A percentile compares a stretch with the other conserved stretches of the same genome.
phyloP scores from a whole-genome alignment of 92 coral and sea anemone genomes.

The Micromussa lordhowensis region DNA sequence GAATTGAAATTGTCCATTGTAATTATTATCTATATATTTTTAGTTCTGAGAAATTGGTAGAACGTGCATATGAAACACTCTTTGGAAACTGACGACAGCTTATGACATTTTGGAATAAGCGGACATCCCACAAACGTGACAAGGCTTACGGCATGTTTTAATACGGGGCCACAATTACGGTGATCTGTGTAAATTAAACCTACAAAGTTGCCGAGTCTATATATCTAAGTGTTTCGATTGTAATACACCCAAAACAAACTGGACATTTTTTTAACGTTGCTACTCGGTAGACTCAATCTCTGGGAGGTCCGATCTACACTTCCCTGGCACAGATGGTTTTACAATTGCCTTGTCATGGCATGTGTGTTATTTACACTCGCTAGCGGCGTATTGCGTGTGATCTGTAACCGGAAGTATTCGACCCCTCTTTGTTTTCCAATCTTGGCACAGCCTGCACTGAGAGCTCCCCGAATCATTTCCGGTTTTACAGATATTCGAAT shows the following conservation, averaged over 20 bases:
- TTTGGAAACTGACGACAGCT: neutral
- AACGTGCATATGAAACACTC: neutral
- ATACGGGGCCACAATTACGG: neutral
- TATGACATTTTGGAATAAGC: neutral
- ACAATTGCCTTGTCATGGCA: conserved; percentile 22
- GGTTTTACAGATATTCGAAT: conserved; percentile 22
- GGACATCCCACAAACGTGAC: neutral
- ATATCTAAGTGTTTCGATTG: neutral
- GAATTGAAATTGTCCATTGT: no score
- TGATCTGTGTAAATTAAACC: neutral
- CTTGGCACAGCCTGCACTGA: conserved; percentile 7
- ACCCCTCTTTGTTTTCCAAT: conserved; percentile 29
- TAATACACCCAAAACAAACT: neutral
- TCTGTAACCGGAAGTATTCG: conserved; percentile 26
- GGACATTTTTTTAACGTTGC: neutral
- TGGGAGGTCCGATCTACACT: conserved; percentile 3
- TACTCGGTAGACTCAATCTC: neutral
- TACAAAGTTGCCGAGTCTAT: neutral
- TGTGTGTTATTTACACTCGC: conserved; percentile 21
- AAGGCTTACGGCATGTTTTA: neutral
- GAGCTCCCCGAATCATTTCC: conserved; percentile 33
- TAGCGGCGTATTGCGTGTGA: conserved; percentile 36
- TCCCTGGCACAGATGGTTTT: conserved; percentile 32
- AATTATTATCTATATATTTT: no score
- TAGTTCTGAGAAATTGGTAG: neutral